Percentiles rank a stretch among this genome's conserved stretches.
These are phyloP conservation scores for Caloenas nicobarica DNA, from an alignment of 2,113 vertebrate species.

Conservation along the genomic window DNA sequence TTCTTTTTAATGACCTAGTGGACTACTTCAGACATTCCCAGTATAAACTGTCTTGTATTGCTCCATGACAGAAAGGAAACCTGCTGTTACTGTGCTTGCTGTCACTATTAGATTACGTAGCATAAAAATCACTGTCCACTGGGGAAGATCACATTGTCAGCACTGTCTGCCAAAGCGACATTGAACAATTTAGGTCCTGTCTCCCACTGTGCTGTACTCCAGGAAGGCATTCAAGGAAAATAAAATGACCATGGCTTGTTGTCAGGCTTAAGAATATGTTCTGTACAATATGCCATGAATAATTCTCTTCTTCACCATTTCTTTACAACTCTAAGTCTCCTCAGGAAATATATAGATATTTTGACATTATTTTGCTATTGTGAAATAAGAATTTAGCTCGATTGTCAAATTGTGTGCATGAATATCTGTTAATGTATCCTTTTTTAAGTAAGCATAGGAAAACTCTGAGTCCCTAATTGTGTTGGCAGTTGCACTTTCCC, in stretches of 20 bases:
- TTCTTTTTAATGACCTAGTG: background rate
- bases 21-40: background rate
- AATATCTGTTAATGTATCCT: background rate
- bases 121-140: constrained; percentile 44
- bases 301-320: constrained; percentile 6
- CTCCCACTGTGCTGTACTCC: constrained; percentile 22
- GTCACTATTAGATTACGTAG: background rate
- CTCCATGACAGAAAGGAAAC: background rate
- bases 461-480: background rate
- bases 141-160: constrained; percentile 20
- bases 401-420: background rate
- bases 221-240: constrained; percentile 23
- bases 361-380: constrained; percentile 7
- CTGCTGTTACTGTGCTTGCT: constrained; percentile 3
- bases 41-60: background rate
- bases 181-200: background rate
- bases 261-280: constrained; percentile 30
- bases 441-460: background rate
- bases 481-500: too few species aligned
- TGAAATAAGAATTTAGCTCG: background rate
- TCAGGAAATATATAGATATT: background rate
- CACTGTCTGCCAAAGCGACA: constrained; percentile 31
- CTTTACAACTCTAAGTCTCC: background rate
- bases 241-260: constrained; percentile 8
- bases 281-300: constrained; percentile 16